Evolutionary conservation across 53 echinoderm and acorn worm genomes (phyloP).

Genomic region (Paracentrotus lividus): DNA sequence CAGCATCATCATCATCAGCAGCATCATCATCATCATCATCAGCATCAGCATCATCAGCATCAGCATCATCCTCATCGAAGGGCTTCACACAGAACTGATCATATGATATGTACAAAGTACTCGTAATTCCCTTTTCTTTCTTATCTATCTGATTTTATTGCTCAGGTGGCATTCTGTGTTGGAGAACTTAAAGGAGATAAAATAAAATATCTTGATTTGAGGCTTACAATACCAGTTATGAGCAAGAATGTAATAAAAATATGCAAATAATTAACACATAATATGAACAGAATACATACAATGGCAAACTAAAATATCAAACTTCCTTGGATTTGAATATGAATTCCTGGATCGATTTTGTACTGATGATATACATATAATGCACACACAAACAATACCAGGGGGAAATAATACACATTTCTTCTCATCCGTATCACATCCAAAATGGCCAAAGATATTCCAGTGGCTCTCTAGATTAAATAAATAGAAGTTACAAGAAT

Average conservation of each 20-base stretch:
- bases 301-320: constrained; percentile 32
- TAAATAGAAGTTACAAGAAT: not conserved
- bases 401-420: not conserved
- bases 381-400: constrained; percentile 39
- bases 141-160: constrained; percentile 71
- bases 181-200: constrained; percentile 44
- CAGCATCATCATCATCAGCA: constrained; percentile 14
- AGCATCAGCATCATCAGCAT: not conserved
- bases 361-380: constrained; percentile 27
- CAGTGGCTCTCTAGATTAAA: not conserved
- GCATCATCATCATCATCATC: not conserved
- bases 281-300: constrained; percentile 58
- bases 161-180: constrained; percentile 64
- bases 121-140: not conserved
- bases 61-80: not conserved
- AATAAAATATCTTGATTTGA: constrained; percentile 56
- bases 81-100: not conserved
- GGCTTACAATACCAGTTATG: constrained; percentile 26
- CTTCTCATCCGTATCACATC: not conserved
- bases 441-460: not conserved
- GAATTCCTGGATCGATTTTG: constrained; percentile 14
- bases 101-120: not conserved
- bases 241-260: not conserved
- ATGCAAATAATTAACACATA: constrained; percentile 60
- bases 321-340: not conserved